Percentiles rank a stretch among this genome's conserved stretches.
Conservation (phyloP, 2,113 vertebrate species). For the Cairina moschata region DNA sequence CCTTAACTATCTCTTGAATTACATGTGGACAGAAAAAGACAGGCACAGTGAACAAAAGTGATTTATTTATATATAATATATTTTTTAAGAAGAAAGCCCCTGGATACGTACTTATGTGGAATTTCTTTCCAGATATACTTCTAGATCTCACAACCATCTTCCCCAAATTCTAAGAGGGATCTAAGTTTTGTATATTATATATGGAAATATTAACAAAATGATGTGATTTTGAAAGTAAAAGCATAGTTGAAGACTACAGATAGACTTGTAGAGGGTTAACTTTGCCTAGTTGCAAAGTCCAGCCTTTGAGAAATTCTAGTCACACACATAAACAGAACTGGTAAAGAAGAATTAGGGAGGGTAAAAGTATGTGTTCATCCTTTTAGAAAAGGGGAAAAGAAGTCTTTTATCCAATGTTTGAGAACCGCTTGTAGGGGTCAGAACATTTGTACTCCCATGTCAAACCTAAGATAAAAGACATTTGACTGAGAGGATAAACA, state of each 20-base stretch:
- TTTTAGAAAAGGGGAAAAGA: slow-evolving; percentile 50
- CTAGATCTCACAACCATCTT: neutral
- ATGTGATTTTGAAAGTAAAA: neutral
- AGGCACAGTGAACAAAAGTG: neutral
- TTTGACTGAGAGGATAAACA: slow-evolving; percentile 79
- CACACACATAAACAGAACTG: slow-evolving; percentile 66
- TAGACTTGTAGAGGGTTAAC: slow-evolving; percentile 1
- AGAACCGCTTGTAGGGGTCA: slow-evolving; percentile 71
- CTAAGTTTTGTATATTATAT: neutral
- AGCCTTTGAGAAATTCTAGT: slow-evolving; percentile 65
- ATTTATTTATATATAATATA: no score
- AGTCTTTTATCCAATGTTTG: slow-evolving; percentile 59
- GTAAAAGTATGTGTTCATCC: slow-evolving; percentile 70
- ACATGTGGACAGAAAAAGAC: neutral
- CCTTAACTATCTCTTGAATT: neutral
- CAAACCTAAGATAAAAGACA: slow-evolving; percentile 69
- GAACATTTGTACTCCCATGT: slow-evolving; percentile 69
- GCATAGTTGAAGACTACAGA: neutral
- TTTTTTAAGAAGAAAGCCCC: neutral
- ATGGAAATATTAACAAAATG: neutral
- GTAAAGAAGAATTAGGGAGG: slow-evolving; percentile 49
- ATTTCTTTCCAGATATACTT: neutral
- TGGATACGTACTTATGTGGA: neutral
- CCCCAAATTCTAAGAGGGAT: neutral
- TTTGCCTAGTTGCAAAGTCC: neutral